Evolutionary conservation across 2,888 invertebrate genomes (phyloP).

Genomic region (Lordiphosa andalusiaca): DNA sequence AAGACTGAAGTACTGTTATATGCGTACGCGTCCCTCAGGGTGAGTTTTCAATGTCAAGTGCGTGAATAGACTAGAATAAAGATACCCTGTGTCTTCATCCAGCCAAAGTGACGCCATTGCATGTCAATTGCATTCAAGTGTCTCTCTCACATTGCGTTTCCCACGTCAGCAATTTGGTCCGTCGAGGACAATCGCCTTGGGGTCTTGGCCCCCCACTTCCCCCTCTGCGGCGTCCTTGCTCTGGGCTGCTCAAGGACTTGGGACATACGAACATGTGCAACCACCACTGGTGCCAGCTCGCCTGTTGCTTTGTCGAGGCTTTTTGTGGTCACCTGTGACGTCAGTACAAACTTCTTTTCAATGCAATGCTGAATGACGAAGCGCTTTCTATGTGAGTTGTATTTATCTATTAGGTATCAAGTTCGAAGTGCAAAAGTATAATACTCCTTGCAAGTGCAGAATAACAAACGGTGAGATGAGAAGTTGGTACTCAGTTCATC

Average conservation of each 20-base stretch:
- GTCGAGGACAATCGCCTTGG: slow-evolving; percentile 19
- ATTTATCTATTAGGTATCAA: no score
- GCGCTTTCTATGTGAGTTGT: background rate
- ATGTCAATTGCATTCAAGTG: slow-evolving; percentile 4
- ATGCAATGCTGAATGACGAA: background rate
- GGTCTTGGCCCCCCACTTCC: slow-evolving; percentile 3
- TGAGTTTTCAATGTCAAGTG: slow-evolving; percentile 61
- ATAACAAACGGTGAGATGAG: no score
- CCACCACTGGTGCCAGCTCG: background rate
- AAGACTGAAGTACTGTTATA: slow-evolving; percentile 3
- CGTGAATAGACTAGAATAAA: slow-evolving; percentile 13
- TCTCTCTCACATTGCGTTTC: slow-evolving; percentile 20
- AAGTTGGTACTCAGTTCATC: no score
- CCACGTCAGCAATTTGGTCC: slow-evolving; percentile 16
- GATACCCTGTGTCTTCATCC: background rate
- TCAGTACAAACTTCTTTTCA: slow-evolving; percentile 11
- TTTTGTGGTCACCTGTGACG: slow-evolving; percentile 12
- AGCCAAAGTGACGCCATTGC: no score
- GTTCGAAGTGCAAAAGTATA: no score
- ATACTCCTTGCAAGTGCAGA: no score
- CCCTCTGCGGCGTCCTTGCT: slow-evolving; percentile 22
- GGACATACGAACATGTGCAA: slow-evolving; percentile 1
- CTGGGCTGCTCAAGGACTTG: slow-evolving; percentile 10
- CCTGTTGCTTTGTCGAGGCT: slow-evolving; percentile 29
- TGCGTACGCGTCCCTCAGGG: slow-evolving; percentile 21